Evolutionary conservation across 2,888 invertebrate species (phyloP).

Genomic region (Hemistola chrysoprasaria): DNA sequence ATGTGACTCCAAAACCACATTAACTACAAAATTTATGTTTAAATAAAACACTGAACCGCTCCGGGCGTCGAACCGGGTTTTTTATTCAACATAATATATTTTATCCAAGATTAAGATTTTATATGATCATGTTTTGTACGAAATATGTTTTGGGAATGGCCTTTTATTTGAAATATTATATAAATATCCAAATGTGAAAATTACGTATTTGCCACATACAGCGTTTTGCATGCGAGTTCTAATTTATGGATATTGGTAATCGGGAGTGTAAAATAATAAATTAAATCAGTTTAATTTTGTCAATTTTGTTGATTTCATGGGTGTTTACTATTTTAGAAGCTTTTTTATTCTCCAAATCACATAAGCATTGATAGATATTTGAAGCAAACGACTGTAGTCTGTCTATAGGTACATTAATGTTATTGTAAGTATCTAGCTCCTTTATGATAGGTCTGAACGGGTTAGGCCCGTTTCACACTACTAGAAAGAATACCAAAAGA

Average conservation of each 20-base stretch:
- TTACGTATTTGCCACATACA: constrained; percentile 14
- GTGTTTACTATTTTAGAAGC: no score
- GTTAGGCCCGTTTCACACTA: no score
- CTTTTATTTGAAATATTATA: constrained; percentile 9
- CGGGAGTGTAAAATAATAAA: no score
- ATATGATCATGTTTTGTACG: constrained; percentile 3
- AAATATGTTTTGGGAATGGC: not conserved
- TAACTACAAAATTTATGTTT: constrained; percentile 54
- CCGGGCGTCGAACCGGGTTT: constrained; percentile 33
- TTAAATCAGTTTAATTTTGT: no score
- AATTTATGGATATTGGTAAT: constrained; percentile 12
- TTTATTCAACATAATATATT: constrained; percentile 3
- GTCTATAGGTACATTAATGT: no score
- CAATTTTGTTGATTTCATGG: no score
- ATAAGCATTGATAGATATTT: no score
- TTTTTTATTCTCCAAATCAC: no score
- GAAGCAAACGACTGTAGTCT: no score
- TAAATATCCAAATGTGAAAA: constrained; percentile 6
- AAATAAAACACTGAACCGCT: constrained; percentile 38
- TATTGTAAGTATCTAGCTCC: no score
- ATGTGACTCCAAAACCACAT: constrained; percentile 48
- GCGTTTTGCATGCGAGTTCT: constrained; percentile 7
- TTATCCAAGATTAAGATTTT: constrained; percentile 3
- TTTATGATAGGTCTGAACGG: no score
- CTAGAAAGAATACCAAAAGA: no score